Percentiles rank a stretch among this genome's conserved stretches.
Evolutionary conservation across 2,113 vertebrate genomes (phyloP).

Genomic region (Copsychus sechellarum): DNA sequence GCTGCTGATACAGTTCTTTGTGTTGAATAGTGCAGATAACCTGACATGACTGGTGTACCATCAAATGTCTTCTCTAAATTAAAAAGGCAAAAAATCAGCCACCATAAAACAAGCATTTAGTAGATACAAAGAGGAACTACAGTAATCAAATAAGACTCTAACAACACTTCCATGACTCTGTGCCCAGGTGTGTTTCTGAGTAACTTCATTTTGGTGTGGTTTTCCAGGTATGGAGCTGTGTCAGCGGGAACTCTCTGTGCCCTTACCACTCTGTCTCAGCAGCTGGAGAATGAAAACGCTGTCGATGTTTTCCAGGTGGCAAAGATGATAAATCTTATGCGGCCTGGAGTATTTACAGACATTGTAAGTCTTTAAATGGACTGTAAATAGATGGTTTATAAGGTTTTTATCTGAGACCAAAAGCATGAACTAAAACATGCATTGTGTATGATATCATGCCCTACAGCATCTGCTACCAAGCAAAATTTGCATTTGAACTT

Average conservation of each 20-base stretch:
- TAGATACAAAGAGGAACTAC: not conserved
- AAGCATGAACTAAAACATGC: not conserved
- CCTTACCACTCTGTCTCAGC: constrained; percentile 94
- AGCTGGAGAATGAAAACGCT: constrained; percentile 93
- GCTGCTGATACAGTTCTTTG: not conserved
- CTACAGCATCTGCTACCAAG: not conserved
- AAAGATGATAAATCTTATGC: constrained; percentile 99
- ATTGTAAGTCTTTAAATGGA: constrained; percentile 83
- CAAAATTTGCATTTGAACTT: not conserved
- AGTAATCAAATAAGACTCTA: not conserved
- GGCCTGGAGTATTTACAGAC: constrained; percentile 98
- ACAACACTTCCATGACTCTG: not conserved
- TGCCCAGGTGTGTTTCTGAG: not conserved
- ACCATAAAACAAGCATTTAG: not conserved
- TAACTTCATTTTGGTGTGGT: not conserved
- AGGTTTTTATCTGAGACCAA: not conserved
- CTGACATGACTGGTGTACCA: not conserved
- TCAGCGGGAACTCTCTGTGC: constrained; percentile 94
- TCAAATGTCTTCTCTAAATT: not conserved
- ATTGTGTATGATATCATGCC: not conserved
- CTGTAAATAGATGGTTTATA: not conserved
- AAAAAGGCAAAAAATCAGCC: not conserved
- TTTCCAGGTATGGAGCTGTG: constrained; percentile 90
- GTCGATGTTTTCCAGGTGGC: constrained; percentile 99
- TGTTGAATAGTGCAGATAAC: not conserved